phyloP scores from a whole-genome alignment of 2,797 vertebrate genomes.

The Enteromius trimaculatus region DNA sequence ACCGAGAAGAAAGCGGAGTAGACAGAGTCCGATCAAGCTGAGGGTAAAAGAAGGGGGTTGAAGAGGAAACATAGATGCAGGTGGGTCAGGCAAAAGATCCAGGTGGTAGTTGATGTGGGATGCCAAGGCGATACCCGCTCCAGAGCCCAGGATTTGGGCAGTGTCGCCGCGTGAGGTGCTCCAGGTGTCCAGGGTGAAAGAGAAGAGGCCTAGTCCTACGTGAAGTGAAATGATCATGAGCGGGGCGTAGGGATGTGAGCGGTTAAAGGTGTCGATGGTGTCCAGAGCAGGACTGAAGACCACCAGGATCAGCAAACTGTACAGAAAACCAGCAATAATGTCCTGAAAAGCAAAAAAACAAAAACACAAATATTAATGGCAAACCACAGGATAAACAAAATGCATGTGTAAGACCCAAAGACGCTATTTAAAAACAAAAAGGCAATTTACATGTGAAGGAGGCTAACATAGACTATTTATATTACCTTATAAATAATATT shows the following conservation, averaged over 20 bases:
- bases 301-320: slow-evolving; percentile 86
- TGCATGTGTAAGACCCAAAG: not conserved
- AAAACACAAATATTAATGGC: not conserved
- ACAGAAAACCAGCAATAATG: slow-evolving; percentile 90
- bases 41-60: slow-evolving; percentile 71
- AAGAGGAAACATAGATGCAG: slow-evolving; percentile 77
- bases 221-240: slow-evolving; percentile 87
- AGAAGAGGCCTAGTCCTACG: slow-evolving; percentile 88
- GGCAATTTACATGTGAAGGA: not conserved
- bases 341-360: slow-evolving; percentile 77
- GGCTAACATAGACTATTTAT: not conserved
- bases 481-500: too few relatives aligned
- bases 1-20: slow-evolving; percentile 81
- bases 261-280: slow-evolving; percentile 88
- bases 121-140: slow-evolving; percentile 90
- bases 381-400: not conserved
- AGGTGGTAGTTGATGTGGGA: slow-evolving; percentile 82
- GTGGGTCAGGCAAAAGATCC: slow-evolving; percentile 81
- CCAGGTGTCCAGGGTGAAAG: slow-evolving; percentile 96
- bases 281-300: slow-evolving; percentile 88
- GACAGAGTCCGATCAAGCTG: slow-evolving; percentile 73
- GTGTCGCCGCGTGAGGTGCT: slow-evolving; percentile 97
- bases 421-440: not conserved
- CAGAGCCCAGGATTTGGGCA: slow-evolving; percentile 92
- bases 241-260: slow-evolving; percentile 85